Evolutionary conservation across 2,113 vertebrate species (phyloP).

Genomic region (Xerus inauris): DNA sequence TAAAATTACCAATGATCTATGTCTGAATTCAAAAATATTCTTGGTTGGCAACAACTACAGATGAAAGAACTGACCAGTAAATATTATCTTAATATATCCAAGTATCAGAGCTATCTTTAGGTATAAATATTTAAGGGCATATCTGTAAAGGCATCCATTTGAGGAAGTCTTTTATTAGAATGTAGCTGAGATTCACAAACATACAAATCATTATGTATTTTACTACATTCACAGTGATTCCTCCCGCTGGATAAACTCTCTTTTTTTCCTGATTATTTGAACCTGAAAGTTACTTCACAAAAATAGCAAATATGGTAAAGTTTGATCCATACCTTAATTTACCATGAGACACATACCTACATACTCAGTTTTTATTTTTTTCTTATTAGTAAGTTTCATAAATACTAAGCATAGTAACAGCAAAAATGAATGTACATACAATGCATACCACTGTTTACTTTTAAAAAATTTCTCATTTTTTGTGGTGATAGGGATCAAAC

Average conservation of each 20-base stretch:
- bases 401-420: not conserved
- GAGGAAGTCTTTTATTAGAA: not conserved
- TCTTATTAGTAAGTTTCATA: not conserved
- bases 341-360: not conserved
- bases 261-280: not conserved
- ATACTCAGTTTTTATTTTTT: not conserved
- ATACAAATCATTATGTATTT: not conserved
- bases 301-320: not conserved
- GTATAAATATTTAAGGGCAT: not conserved
- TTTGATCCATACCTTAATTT: not conserved
- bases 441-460: not conserved
- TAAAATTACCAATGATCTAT: not conserved
- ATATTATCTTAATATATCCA: not conserved
- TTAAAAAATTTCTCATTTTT: too few relatives aligned
- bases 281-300: not conserved
- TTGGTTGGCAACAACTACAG: not conserved
- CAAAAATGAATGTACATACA: not conserved
- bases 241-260: not conserved
- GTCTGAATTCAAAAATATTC: not conserved
- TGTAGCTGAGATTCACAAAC: not conserved
- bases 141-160: not conserved
- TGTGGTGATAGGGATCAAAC: too few relatives aligned
- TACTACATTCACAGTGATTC: not conserved
- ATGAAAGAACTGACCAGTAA: not conserved
- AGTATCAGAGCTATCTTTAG: not conserved